Base-by-base conservation (phyloP, 2,113 vertebrate species). In the Cavia aperea region DNA sequence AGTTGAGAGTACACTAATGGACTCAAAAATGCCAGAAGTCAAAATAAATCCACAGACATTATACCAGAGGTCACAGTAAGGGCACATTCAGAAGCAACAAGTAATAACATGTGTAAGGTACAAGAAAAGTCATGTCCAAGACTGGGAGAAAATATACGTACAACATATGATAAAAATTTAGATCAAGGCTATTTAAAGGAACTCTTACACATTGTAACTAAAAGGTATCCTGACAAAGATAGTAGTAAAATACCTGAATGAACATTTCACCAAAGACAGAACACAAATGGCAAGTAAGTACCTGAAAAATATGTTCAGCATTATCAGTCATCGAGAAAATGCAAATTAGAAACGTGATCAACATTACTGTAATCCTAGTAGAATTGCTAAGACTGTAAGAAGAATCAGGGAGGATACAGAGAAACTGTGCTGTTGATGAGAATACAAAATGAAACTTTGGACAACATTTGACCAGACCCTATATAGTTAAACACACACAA, bases 151-250 rank as follows among this genome's bases (percentile, higher is more conserved):
- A 73, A 88, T 19, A 65, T 2, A 58, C 46, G 49, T 72, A 82
- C 33, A 23, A 60, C 39, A 49, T 43, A 56, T 89, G 31, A 54
- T 89, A 81, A 85, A 84, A n/a, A 82, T 5, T 29, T 86, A 12
- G 29, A 84, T 79, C 18, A 56, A 88, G 36, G 24, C 60, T 73
- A 58, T 92, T 54, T 65, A 65, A 95, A 94, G 81, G 14, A 95
- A 43, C 16, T 79, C 46, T 49, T 70, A 46, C 2, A 7, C 63
- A 7, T 82, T 26, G 19, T 31, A 81, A 82, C 70, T 63, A 56
- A 88, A 95, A 89, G 68, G 68, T 60, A 93, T 75, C 5, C 49
- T 58, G 58, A 73, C 26, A 85, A 90, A 79, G 77, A 66, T 54
- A 12, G 33, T 43, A 19, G 15, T 43, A 81, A 82, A 84, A 56